Conservation (phyloP, 2,797 vertebrate genomes). For the Lepidocolaptes lacrymiger region DNA sequence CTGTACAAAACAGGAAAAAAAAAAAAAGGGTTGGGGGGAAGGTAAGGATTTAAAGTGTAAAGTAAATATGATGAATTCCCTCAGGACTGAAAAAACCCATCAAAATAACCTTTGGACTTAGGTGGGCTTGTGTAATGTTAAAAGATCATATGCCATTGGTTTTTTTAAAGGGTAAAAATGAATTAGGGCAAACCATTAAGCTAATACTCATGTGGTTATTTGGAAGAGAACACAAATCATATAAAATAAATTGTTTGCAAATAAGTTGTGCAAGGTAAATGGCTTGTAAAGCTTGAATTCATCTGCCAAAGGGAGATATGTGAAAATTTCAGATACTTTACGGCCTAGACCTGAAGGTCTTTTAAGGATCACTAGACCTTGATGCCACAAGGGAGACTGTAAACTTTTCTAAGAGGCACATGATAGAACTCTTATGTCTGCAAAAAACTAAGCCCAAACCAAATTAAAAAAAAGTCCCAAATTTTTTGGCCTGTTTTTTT, state of each 20-base stretch:
- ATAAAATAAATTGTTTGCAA: not conserved
- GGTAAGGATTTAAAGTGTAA: not conserved
- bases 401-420: not conserved
- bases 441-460: not conserved
- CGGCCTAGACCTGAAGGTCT: not conserved
- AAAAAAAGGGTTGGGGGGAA: rapidly evolving
- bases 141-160: not conserved
- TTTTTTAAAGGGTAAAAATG: not conserved
- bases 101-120: not conserved
- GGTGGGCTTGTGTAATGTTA: not conserved
- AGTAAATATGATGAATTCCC: not conserved
- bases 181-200: not conserved
- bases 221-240: not conserved
- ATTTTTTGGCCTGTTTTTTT: not conserved
- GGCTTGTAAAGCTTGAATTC: not conserved
- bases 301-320: not conserved
- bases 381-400: not conserved
- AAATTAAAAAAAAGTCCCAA: not conserved
- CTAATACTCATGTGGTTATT: not conserved
- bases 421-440: not conserved
- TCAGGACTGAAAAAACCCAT: not conserved
- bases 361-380: not conserved
- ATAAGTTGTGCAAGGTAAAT: not conserved
- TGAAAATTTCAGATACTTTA: not conserved
- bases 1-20: not conserved